These are phyloP conservation scores for Corythaixoides concolor DNA, from an alignment of 2,113 vertebrate species.

Conservation along the genomic window DNA sequence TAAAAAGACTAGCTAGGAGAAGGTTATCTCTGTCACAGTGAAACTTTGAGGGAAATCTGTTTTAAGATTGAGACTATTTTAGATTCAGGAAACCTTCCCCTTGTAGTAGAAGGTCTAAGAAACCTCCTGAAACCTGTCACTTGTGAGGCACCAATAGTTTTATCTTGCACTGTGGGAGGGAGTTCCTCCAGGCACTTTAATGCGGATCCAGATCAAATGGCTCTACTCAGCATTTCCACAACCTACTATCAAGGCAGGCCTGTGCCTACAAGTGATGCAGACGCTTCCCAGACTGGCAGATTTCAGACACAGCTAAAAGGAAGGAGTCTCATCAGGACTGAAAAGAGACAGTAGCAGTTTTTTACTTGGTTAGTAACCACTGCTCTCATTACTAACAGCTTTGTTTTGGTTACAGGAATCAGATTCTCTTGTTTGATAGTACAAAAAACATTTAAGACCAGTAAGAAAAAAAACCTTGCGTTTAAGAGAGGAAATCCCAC, in stretches of 20 bases:
- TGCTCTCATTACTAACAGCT: not conserved
- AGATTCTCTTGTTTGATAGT: not conserved
- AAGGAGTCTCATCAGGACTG: not conserved
- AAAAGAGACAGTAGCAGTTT: not conserved
- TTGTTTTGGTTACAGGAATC: not conserved
- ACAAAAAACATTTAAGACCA: not conserved
- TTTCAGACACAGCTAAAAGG: not conserved
- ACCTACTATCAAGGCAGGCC: not conserved
- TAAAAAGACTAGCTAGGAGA: not conserved
- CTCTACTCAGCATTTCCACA: not conserved
- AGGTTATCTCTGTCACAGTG: not conserved
- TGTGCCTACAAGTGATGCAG: not conserved
- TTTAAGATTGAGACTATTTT: not conserved
- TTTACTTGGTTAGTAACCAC: not conserved
- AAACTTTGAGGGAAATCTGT: not conserved
- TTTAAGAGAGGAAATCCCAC: not conserved
- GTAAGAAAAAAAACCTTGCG: not conserved
- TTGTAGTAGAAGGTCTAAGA: not conserved
- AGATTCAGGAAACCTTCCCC: not conserved
- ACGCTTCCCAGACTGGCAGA: not conserved
- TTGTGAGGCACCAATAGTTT: not conserved
- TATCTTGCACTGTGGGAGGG: not conserved
- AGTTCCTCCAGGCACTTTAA: not conserved
- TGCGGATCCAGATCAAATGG: not conserved
- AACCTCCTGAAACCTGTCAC: not conserved